phyloP scores from a whole-genome alignment of 2,797 vertebrate species.

The Myotis daubentonii region DNA sequence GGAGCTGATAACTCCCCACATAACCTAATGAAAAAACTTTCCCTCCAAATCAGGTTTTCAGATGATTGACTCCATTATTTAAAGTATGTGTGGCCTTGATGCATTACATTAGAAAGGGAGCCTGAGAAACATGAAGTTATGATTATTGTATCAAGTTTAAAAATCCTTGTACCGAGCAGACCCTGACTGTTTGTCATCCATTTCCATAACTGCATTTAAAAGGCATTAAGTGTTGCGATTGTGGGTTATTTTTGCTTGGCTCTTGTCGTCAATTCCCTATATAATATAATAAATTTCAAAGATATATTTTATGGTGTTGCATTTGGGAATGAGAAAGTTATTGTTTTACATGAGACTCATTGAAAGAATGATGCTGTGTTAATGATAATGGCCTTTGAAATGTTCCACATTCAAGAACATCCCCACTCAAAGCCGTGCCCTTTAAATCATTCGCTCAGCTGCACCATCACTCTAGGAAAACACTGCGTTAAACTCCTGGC shows the following conservation, averaged over 20 bases:
- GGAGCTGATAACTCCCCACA: not conserved
- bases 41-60: constrained; percentile 30
- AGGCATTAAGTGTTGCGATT: constrained; percentile 27
- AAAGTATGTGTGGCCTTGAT: constrained; percentile 34
- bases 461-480: not conserved
- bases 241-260: not conserved
- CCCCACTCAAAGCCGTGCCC: not conserved
- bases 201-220: constrained; percentile 62
- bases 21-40: not conserved
- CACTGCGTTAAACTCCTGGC: not conserved
- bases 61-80: constrained; percentile 36
- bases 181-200: not conserved
- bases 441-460: not conserved
- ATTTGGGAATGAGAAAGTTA: constrained; percentile 45
- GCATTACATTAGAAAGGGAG: not conserved
- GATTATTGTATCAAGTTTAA: constrained; percentile 53
- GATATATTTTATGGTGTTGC: constrained; percentile 24
- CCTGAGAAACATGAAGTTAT: not conserved
- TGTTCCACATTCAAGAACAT: not conserved
- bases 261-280: not conserved
- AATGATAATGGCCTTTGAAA: constrained; percentile 19
- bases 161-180: constrained; percentile 48
- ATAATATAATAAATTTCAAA: constrained; percentile 33
- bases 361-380: not conserved
- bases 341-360: not conserved